Evolutionary conservation across 2,888 invertebrate species (phyloP).

Genomic region (Altica lythri): DNA sequence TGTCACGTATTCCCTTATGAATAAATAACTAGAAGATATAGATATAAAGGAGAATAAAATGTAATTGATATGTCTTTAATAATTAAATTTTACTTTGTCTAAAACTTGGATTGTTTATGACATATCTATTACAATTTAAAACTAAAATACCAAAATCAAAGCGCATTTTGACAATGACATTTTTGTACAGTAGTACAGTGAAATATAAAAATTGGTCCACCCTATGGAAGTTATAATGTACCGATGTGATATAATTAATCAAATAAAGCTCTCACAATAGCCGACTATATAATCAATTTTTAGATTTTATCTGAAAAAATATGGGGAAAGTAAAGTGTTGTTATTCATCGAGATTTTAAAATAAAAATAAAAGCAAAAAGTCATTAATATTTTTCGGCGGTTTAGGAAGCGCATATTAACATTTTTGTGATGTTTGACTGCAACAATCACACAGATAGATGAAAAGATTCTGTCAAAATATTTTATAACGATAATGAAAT

Average conservation of each 20-base stretch:
- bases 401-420: conserved; percentile 8
- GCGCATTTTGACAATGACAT: background rate
- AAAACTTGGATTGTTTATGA: too few relatives aligned
- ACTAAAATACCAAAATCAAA: too few relatives aligned
- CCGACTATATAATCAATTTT: conserved; percentile 27
- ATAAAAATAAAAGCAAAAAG: conserved; percentile 12
- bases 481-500: too few relatives aligned
- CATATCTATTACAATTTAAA: too few relatives aligned
- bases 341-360: conserved; percentile 7
- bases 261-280: conserved; percentile 27
- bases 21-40: too few relatives aligned
- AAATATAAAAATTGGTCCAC: background rate
- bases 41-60: too few relatives aligned
- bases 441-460: conserved; percentile 7
- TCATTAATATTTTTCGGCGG: conserved; percentile 19
- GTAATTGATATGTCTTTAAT: too few relatives aligned
- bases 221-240: conserved; percentile 9
- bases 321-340: conserved; percentile 21
- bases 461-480: conserved; percentile 3
- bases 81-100: too few relatives aligned
- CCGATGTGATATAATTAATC: conserved; percentile 29
- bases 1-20: too few relatives aligned
- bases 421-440: conserved; percentile 11
- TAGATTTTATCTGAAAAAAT: conserved; percentile 22
- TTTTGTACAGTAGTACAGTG: background rate